These are phyloP conservation scores for Harmothoe impar DNA, from an alignment of 2,888 invertebrate species.

Conservation along the genomic window DNA sequence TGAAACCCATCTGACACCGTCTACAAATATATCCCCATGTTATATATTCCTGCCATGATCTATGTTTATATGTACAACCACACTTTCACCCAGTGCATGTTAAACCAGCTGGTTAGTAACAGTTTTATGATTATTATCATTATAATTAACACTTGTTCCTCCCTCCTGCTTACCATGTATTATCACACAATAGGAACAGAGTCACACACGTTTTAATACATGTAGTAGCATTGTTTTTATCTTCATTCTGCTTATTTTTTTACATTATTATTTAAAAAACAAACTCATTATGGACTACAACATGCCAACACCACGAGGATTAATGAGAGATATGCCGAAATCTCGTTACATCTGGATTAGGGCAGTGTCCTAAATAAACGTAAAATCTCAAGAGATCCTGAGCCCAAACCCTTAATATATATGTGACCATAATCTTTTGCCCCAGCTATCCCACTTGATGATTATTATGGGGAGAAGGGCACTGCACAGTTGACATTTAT, in stretches of 20 bases:
- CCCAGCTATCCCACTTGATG: too few species aligned
- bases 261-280: too few species aligned
- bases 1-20: neutral
- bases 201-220: too few species aligned
- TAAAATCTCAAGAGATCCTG: conserved; percentile 20
- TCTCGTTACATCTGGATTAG: neutral
- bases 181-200: too few species aligned
- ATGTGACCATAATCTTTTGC: neutral
- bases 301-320: conserved; percentile 15
- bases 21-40: conserved; percentile 22
- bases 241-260: neutral
- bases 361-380: conserved; percentile 4
- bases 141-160: too few species aligned
- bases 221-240: neutral
- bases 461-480: too few species aligned
- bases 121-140: too few species aligned
- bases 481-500: too few species aligned
- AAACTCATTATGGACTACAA: neutral
- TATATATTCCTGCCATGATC: neutral
- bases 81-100: neutral
- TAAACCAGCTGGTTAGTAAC: neutral
- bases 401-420: conserved; percentile 14
- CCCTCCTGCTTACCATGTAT: too few species aligned
- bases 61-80: neutral
- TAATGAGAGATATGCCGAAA: neutral